Conservation (phyloP, 2,797 vertebrate species). For the Sebastolobus altivelis region DNA sequence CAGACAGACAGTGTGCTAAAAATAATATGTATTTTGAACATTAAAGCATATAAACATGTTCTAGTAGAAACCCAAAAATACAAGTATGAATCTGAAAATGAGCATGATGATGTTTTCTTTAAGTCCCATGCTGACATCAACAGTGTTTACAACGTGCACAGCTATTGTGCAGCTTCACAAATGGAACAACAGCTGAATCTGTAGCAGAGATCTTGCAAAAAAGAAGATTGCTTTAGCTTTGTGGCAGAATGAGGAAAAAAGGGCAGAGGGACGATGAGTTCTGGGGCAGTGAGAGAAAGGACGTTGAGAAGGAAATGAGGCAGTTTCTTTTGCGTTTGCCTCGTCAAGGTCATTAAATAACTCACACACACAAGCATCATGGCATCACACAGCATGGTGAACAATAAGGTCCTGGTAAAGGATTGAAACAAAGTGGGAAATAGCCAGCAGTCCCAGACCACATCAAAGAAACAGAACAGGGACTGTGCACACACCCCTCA, state of each 20-base stretch:
- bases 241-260: neutral
- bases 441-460: conserved; percentile 42
- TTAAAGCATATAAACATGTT: too few relatives aligned
- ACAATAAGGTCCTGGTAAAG: conserved; percentile 24
- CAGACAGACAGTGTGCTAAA: too few relatives aligned
- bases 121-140: neutral
- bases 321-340: neutral
- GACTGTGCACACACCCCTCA: neutral
- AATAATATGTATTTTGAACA: too few relatives aligned
- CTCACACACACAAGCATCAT: neutral
- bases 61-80: too few relatives aligned
- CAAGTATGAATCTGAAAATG: too few relatives aligned
- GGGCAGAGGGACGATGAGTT: neutral
- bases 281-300: neutral
- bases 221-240: conserved; percentile 8
- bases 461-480: conserved; percentile 51
- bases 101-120: too few relatives aligned
- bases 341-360: conserved; percentile 47
- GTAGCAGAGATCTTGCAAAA: neutral
- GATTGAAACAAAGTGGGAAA: conserved; percentile 49
- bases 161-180: neutral
- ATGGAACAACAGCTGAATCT: neutral
- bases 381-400: conserved; percentile 19
- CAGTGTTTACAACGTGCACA: neutral
- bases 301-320: conserved; percentile 6